Conservation (phyloP, 92 coral and sea anemone genomes). For the Palythoa caribaeorum region DNA sequence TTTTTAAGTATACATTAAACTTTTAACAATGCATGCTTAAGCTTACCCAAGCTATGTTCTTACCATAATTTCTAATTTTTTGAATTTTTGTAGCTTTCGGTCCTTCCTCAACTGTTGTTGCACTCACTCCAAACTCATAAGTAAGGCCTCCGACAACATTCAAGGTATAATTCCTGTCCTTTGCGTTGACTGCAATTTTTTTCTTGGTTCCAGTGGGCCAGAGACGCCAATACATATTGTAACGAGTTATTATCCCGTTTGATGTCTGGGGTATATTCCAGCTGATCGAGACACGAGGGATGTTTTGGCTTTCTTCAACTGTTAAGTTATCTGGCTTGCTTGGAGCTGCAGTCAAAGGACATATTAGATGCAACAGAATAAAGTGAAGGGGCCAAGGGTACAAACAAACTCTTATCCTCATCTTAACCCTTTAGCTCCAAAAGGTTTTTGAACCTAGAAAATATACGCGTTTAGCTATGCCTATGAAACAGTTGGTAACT, state of each 20-base stretch:
- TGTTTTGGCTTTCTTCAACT: no score
- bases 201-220: background rate
- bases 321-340: background rate
- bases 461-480: no score
- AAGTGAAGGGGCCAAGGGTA: no score
- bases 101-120: constrained; percentile 8
- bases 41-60: background rate
- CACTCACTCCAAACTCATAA: background rate
- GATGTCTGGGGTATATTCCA: background rate
- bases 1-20: no score
- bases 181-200: background rate
- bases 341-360: background rate
- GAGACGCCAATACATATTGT: background rate
- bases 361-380: no score
- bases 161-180: background rate
- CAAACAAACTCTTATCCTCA: no score
- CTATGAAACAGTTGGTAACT: no score
- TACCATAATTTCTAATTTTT: background rate
- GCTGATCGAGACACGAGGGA: background rate
- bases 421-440: no score
- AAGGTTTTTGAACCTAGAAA: no score
- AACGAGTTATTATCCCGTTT: background rate
- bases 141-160: background rate
- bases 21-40: no score
- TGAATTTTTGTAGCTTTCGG: background rate